Evolutionary conservation across 2,888 invertebrate species (phyloP).

Genomic region (Agonopterix heracliana): DNA sequence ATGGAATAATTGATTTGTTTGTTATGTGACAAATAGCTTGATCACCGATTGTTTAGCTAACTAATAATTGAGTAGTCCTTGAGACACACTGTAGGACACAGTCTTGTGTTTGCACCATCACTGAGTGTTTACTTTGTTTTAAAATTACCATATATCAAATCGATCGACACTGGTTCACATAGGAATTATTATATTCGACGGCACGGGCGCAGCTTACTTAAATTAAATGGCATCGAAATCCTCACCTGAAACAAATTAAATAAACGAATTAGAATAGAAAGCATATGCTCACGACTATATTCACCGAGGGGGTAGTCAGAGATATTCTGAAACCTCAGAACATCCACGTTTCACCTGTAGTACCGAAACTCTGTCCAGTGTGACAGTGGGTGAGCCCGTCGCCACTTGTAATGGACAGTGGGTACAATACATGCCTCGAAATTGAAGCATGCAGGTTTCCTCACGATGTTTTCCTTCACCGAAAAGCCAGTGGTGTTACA

Average conservation of each 20-base stretch:
- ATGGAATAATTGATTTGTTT: conserved; percentile 69
- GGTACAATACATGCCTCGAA: too few relatives aligned
- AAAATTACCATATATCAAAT: conserved; percentile 17
- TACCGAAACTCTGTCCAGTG: too few relatives aligned
- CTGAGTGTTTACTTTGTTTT: conserved; percentile 16
- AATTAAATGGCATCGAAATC: conserved; percentile 73
- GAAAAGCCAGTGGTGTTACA: too few relatives aligned
- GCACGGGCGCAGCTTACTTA: conserved; percentile 65
- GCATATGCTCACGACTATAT: too few relatives aligned
- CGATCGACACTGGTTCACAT: conserved; percentile 53
- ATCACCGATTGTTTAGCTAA: conserved; percentile 42
- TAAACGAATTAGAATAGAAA: too few relatives aligned
- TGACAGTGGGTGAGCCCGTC: too few relatives aligned
- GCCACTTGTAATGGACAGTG: too few relatives aligned
- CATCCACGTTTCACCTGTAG: too few relatives aligned
- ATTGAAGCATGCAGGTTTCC: too few relatives aligned
- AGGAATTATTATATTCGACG: conserved; percentile 47
- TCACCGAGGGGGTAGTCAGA: too few relatives aligned
- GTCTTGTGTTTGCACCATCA: conserved; percentile 29
- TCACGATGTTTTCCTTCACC: too few relatives aligned
- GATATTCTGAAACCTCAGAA: too few relatives aligned
- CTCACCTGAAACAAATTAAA: conserved; percentile 52
- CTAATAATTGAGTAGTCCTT: conserved; percentile 37
- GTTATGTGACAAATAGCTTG: conserved; percentile 32
- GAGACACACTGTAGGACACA: conserved; percentile 23